phyloP scores from a whole-genome alignment of 2,888 invertebrate species.

The Aproaerema taeniolella region DNA sequence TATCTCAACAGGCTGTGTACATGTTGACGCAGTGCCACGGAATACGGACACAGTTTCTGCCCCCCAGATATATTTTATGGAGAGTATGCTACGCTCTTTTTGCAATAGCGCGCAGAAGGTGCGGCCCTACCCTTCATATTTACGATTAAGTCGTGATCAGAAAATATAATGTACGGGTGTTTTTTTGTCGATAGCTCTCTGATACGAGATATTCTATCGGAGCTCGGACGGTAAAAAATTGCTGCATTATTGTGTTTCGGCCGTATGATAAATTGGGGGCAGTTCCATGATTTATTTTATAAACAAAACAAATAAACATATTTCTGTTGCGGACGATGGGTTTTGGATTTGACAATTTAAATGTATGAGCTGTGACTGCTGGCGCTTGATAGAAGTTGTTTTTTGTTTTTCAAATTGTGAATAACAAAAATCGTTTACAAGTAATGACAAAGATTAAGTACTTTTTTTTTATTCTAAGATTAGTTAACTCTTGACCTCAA shows the following conservation, averaged over 20 bases:
- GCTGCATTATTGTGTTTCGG: constrained; percentile 7
- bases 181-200: constrained; percentile 63
- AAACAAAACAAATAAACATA: constrained; percentile 2
- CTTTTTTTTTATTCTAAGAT: too few relatives aligned
- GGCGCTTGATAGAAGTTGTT: too few relatives aligned
- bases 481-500: too few relatives aligned
- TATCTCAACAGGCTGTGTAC: too few relatives aligned
- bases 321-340: constrained; percentile 4
- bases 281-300: constrained; percentile 5
- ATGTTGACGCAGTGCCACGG: too few relatives aligned
- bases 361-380: too few relatives aligned
- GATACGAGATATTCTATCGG: constrained; percentile 42
- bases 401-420: too few relatives aligned
- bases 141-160: constrained; percentile 76
- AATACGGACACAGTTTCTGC: constrained; percentile 30
- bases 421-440: too few relatives aligned
- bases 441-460: too few relatives aligned
- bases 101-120: constrained; percentile 75
- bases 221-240: constrained; percentile 21
- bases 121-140: constrained; percentile 74
- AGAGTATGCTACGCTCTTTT: constrained; percentile 69
- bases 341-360: not conserved
- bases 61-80: constrained; percentile 73
- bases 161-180: constrained; percentile 63
- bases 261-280: constrained; percentile 2